Conservation (phyloP, 92 coral and sea anemone genomes). For the Epizoanthus stellaris region DNA sequence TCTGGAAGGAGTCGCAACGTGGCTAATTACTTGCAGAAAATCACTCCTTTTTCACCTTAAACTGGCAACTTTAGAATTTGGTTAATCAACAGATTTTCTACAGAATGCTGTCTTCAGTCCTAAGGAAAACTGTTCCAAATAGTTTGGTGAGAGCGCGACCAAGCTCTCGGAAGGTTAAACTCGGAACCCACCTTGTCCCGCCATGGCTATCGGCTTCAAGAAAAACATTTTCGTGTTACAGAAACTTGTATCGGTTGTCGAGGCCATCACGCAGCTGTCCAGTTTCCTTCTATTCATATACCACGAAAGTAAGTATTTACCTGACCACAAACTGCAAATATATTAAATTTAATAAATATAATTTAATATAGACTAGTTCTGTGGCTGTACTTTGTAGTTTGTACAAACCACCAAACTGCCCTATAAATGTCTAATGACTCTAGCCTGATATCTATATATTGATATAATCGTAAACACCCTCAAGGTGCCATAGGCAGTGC, state of each 20-base stretch:
- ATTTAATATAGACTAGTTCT: too few relatives aligned
- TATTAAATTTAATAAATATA: too few relatives aligned
- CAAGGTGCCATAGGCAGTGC: too few relatives aligned
- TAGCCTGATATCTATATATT: too few relatives aligned
- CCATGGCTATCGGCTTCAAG: not conserved
- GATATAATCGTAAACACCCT: too few relatives aligned
- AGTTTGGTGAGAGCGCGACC: not conserved
- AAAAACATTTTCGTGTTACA: not conserved
- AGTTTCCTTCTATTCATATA: not conserved
- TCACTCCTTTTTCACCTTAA: not conserved
- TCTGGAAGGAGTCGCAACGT: slow-evolving; percentile 9
- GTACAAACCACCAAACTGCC: too few relatives aligned
- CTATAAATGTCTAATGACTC: too few relatives aligned
- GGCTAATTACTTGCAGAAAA: not conserved
- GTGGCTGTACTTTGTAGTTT: too few relatives aligned
- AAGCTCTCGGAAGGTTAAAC: not conserved
- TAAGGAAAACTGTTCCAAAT: not conserved
- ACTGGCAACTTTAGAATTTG: not conserved
- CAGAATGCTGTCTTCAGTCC: not conserved
- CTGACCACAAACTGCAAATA: too few relatives aligned
- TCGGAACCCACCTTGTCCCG: not conserved
- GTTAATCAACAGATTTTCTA: not conserved
- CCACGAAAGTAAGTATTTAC: slow-evolving; percentile 11
- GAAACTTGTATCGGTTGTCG: not conserved
- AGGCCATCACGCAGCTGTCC: not conserved